Percentiles rank a stretch among this genome's conserved stretches.
These are phyloP conservation scores for Lethocerus indicus DNA, from an alignment of 1,140 invertebrate species.

Conservation along the genomic window DNA sequence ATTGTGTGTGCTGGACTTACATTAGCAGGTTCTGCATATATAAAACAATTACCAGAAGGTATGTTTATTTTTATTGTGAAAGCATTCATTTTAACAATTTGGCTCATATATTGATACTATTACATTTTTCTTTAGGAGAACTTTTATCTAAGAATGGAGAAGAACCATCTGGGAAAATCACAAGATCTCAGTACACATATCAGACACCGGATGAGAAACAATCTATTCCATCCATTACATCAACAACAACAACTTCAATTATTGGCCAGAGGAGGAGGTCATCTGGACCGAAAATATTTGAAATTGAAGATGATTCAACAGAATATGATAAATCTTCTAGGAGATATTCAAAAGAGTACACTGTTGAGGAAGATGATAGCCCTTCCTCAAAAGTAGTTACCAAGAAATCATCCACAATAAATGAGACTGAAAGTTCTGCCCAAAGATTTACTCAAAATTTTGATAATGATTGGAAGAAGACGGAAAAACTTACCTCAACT, in stretches of 20 bases:
- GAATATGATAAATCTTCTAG: not conserved
- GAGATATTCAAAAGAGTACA: conserved; percentile 8
- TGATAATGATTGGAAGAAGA: conserved; percentile 6
- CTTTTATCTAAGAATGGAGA: conserved; percentile 44
- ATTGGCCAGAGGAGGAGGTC: conserved; percentile 10
- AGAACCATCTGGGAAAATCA: conserved; percentile 42
- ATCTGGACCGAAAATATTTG: conserved; percentile 14
- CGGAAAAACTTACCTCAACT: not conserved
- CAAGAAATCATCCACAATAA: not conserved
- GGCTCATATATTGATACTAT: conserved; percentile 4
- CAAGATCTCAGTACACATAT: conserved; percentile 37
- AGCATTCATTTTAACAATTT: no score
- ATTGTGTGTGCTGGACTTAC: no score
- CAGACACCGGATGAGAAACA: conserved; percentile 16
- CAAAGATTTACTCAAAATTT: conserved; percentile 5
- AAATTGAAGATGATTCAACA: conserved; percentile 10
- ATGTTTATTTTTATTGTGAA: no score
- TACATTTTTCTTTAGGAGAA: conserved; percentile 30
- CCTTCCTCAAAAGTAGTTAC: not conserved
- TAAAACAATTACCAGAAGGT: no score
- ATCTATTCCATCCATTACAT: conserved; percentile 9
- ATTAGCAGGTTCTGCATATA: no score
- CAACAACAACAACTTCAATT: conserved; percentile 16
- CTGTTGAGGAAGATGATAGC: conserved; percentile 7
- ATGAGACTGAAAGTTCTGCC: conserved; percentile 2